Percentiles rank a stretch among this genome's conserved stretches.
Evolutionary conservation across 92 coral and sea anemone genomes (phyloP).

Genomic region (Epizoanthus illoricatus): DNA sequence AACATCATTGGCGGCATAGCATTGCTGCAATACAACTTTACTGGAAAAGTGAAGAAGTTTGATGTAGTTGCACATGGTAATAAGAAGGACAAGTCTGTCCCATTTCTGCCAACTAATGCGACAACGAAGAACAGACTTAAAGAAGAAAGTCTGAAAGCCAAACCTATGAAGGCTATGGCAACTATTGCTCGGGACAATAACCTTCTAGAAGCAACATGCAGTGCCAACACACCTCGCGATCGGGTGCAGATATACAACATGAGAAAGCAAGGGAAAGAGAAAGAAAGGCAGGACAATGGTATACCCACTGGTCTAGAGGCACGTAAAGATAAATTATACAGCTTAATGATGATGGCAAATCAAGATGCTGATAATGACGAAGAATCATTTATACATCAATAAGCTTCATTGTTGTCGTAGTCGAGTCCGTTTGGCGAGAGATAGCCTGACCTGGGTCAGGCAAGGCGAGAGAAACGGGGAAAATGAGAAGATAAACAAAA

Average conservation of each 20-base stretch:
- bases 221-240: slow-evolving; percentile 15
- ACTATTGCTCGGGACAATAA: slow-evolving; percentile 2
- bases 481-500: too few relatives aligned
- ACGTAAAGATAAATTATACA: slow-evolving; percentile 36
- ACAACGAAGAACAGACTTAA: slow-evolving; percentile 25
- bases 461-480: too few relatives aligned
- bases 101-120: slow-evolving; percentile 9
- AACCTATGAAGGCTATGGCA: slow-evolving; percentile 35
- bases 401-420: too few relatives aligned
- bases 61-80: slow-evolving; percentile 39
- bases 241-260: slow-evolving; percentile 25
- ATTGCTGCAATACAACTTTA: slow-evolving; percentile 49
- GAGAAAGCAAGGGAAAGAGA: slow-evolving; percentile 19
- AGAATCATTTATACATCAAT: slow-evolving; percentile 30
- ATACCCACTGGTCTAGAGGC: too few relatives aligned
- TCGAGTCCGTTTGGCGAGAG: too few relatives aligned
- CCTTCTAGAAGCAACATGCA: slow-evolving; percentile 17
- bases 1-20: slow-evolving; percentile 30
- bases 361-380: slow-evolving; percentile 28
- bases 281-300: too few relatives aligned
- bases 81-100: slow-evolving; percentile 35
- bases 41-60: slow-evolving; percentile 34
- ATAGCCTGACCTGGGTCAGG: too few relatives aligned
- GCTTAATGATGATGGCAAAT: slow-evolving; percentile 33
- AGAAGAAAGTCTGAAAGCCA: neutral